Conservation (phyloP, 1,140 invertebrate species). For the Akabosia matsudoensis region DNA sequence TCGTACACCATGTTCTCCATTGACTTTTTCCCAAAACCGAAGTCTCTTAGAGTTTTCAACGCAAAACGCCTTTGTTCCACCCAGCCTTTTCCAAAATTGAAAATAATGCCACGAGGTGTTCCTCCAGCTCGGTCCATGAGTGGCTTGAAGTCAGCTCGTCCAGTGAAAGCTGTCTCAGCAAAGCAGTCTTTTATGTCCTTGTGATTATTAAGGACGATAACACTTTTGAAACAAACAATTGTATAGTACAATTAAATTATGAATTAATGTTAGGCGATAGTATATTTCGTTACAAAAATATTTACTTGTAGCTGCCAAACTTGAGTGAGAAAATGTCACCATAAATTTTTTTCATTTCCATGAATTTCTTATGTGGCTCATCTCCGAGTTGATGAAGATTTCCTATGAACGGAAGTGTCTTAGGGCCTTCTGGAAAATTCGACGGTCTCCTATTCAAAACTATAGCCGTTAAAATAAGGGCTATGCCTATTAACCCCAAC, state of each 20-base stretch:
- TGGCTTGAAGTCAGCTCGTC: constrained; percentile 30
- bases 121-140: not conserved
- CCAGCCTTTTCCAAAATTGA: not conserved
- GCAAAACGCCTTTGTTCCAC: constrained; percentile 39
- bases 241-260: not conserved
- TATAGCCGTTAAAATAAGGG: not conserved
- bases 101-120: not conserved
- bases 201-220: not conserved
- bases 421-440: not conserved
- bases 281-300: not conserved
- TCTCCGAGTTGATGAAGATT: constrained; percentile 10
- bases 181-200: not conserved
- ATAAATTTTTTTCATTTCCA: constrained; percentile 3
- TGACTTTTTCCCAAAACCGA: constrained; percentile 31
- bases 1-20: constrained; percentile 27
- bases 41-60: constrained; percentile 27
- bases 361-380: constrained; percentile 10
- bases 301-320: constrained; percentile 15
- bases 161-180: constrained; percentile 38
- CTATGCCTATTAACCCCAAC: not conserved
- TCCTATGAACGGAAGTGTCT: constrained; percentile 6
- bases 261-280: not conserved
- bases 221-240: not conserved
- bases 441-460: not conserved
- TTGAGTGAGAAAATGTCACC: constrained; percentile 16